Base-by-base conservation (phyloP, 2,888 invertebrate genomes). In the Chaetogeoica ovagalla region DNA sequence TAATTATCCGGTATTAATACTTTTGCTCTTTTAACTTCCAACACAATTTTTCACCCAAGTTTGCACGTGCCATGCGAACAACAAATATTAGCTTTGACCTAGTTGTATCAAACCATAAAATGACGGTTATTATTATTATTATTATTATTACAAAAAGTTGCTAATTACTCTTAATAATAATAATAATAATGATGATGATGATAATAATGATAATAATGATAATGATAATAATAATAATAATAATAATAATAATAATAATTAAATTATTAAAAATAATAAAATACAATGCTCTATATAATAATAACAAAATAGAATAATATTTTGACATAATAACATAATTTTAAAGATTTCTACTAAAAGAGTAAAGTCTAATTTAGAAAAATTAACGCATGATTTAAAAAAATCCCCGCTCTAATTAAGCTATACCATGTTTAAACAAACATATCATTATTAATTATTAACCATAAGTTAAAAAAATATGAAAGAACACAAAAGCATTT, bases 1-100 rank as follows among this genome's bases (percentile, higher is more conserved):
- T 76, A 76, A 76, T 76, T 76, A 76, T 68, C 68, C 66, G 59
- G 75, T 76, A 76, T 59, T 76, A 76, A 76, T 76, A 68, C 57
- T 76, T 76, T 76, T 76, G 66, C 75, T 76, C 68, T 76, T 76
- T 68, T 68, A 59, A 76, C 66, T 68, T 68, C 43, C 30, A 30
- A 59, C 68, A 43, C 66, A 48, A 76, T 76, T 60, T 68, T 76
- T 76, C 75, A 68, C 68, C 66, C 65, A 37, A 57, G 23, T 75
- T 75, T 68, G 30, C 66, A 68, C 75, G 59, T n/a, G 48, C 19
- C 48, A 76, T 30, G n/a, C 66, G 15, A 68, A 59, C 66, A 43
- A 4, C 43, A 21, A 68, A 76, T 68, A 68, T 76, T 43, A 76
- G 30, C 43, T 68, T 59, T n/a, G 66, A n/a, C 43, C 75, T 68